Evolutionary conservation across 2,888 invertebrate species (phyloP).

Genomic region (Brachypalpus laphriformis): DNA sequence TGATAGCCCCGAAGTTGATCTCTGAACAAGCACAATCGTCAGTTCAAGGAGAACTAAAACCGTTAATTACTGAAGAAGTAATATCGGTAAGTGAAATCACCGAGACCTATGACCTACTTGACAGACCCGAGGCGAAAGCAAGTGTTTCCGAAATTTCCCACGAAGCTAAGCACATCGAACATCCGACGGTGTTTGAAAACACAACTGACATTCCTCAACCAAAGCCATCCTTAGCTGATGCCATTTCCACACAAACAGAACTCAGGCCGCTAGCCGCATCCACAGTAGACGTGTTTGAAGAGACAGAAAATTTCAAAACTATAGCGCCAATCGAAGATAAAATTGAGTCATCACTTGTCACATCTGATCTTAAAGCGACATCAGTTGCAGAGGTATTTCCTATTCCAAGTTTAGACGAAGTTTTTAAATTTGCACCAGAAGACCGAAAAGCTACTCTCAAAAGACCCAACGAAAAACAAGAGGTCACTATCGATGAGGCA

Average conservation of each 20-base stretch:
- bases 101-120: conserved; percentile 77
- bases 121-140: conserved; percentile 74
- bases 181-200: conserved; percentile 76
- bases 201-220: conserved; percentile 48
- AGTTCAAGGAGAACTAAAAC: conserved; percentile 74
- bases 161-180: conserved; percentile 75
- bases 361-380: conserved; percentile 76
- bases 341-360: conserved; percentile 56
- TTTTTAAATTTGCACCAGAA: conserved; percentile 51
- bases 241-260: conserved; percentile 45
- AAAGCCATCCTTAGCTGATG: conserved; percentile 36
- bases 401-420: conserved; percentile 69
- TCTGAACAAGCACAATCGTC: conserved; percentile 48
- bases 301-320: conserved; percentile 75
- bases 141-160: conserved; percentile 70
- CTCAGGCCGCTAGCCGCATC: conserved; percentile 74
- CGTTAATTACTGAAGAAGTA: conserved; percentile 78
- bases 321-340: conserved; percentile 72
- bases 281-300: conserved; percentile 77
- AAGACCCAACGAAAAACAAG: conserved; percentile 54
- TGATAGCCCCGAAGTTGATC: conserved; percentile 31
- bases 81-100: conserved; percentile 76
- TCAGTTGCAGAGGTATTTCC: conserved; percentile 77
- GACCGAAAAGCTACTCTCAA: conserved; percentile 46
- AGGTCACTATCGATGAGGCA: conserved; percentile 75